phyloP scores from a whole-genome alignment of 2,113 vertebrate genomes.

The Dasyurus viverrinus region DNA sequence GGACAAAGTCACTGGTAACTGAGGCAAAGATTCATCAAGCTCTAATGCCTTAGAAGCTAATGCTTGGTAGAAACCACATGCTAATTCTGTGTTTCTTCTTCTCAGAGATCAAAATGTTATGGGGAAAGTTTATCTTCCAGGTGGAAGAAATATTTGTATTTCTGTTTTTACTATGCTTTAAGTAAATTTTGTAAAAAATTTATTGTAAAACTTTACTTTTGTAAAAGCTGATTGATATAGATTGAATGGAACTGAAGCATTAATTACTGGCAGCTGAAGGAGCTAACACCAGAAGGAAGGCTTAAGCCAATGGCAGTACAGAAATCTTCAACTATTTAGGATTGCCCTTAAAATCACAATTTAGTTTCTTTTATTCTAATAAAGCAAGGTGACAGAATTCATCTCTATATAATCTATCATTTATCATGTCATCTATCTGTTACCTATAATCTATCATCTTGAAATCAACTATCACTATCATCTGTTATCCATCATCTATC shows the following conservation, averaged over 20 bases:
- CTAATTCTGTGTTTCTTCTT: neutral
- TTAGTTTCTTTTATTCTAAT: neutral
- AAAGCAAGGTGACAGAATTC: neutral
- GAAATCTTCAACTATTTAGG: neutral
- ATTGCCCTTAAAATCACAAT: neutral
- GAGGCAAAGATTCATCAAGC: neutral
- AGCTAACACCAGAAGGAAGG: neutral
- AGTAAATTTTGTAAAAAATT: neutral
- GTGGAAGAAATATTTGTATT: neutral
- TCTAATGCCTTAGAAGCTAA: neutral
- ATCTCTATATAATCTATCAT: neutral
- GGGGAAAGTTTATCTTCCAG: neutral
- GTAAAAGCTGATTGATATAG: neutral
- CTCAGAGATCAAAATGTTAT: neutral
- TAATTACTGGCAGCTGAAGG: neutral
- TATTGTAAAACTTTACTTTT: neutral
- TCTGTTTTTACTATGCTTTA: neutral
- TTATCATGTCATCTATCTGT: no score
- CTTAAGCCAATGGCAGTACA: neutral
- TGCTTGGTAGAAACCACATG: neutral
- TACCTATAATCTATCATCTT: no score
- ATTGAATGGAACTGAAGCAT: neutral
- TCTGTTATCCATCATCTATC: neutral
- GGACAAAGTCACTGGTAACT: neutral
- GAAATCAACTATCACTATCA: neutral